Base-by-base conservation (phyloP, 2,888 invertebrate genomes). In the Sphaerophoria taeniata region DNA sequence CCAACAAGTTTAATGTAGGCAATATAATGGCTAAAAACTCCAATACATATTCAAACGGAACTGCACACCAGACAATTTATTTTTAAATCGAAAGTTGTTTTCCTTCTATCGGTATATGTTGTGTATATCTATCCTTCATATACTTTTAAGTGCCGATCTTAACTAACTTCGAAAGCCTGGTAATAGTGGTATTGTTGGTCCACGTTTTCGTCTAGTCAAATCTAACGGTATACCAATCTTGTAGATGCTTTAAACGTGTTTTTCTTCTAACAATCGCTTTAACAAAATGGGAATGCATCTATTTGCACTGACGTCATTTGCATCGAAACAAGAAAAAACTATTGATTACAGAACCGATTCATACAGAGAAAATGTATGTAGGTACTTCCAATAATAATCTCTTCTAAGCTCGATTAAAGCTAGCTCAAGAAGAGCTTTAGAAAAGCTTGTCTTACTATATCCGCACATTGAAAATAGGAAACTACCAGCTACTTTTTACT, bases 21-120 rank as follows among this genome's bases (percentile, higher is more conserved):
- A 24, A 24, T 24, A 36, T 60, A 33, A 4, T 39, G 31, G 51
- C 47, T 56, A 45, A 71, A 63, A 39, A 49, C 34, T 16, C 12
- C 36, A 31, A 65, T 24, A 49, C 65, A 65, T 34, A 65, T 49
- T 33, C 16, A 70, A 70, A 53, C n/a, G 16, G 63, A 70, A 79
- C 14, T 67, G 71, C 75, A 71, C 79, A 79, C 65, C 56, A 83
- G 77, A 73, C 82, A 78, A 65, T 84, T 84, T 80, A 76, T 85
- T 81, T 80, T 85, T 81, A 76, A 85, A 85, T 73, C 80, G 85
- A 85, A 85, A 85, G 85, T 85, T 85, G 85, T 85, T 85, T 85
- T 81, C 72, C 73, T 85, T 73, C 73, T 78, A 69, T 55, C 55
- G 49, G 65, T 83, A 79, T 67, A 69, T 31, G 14, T 16, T 71